Conservation (phyloP, 2,113 vertebrate species). For the Emydocephalus ijimae region DNA sequence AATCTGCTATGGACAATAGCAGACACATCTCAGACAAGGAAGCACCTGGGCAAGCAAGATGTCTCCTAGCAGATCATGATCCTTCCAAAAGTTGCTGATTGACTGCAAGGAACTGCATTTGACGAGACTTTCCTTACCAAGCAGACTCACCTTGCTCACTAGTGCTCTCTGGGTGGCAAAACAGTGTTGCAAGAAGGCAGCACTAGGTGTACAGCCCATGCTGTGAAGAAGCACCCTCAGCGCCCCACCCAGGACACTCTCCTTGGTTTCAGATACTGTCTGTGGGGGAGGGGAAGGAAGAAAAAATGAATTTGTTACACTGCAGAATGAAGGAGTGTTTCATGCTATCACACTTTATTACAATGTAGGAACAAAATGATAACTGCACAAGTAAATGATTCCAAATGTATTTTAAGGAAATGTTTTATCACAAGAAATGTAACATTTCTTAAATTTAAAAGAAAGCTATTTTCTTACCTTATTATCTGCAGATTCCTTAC, state of each 20-base stretch:
- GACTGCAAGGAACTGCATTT: too few species aligned
- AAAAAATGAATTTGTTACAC: background rate
- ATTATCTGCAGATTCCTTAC: background rate
- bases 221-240: constrained; percentile 84
- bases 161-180: constrained; percentile 87
- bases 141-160: constrained; percentile 80
- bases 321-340: background rate
- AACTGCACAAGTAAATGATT: background rate
- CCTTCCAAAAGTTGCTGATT: background rate
- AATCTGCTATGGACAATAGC: background rate
- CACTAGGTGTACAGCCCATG: constrained; percentile 86
- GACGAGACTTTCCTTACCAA: too few species aligned
- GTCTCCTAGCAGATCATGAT: background rate
- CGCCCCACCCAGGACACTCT: constrained; percentile 82
- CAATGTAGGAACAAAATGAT: background rate
- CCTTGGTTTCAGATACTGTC: constrained; percentile 89
- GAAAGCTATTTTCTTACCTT: background rate
- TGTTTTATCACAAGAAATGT: background rate
- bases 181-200: constrained; percentile 88
- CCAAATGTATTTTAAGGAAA: background rate
- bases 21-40: background rate
- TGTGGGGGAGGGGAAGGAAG: constrained; percentile 38
- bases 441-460: background rate
- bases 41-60: background rate
- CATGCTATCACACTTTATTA: background rate